Conservation (phyloP, 2,113 vertebrate genomes). For the Mellivora capensis region DNA sequence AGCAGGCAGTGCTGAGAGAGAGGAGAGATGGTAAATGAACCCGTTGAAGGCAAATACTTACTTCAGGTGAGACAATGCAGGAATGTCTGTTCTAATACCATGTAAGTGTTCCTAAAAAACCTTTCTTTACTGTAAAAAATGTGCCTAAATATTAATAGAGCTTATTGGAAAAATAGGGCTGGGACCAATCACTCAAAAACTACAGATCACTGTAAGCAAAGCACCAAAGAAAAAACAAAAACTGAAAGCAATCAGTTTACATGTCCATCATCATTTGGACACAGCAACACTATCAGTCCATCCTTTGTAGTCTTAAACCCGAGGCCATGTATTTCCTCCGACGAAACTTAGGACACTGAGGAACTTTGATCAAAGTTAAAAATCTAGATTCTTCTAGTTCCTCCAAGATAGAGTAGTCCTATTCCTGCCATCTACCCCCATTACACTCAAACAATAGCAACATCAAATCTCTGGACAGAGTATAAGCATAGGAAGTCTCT, state of each 20-base stretch:
- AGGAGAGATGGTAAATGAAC: background rate
- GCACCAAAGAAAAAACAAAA: background rate
- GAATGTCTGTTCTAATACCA: background rate
- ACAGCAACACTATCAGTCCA: background rate
- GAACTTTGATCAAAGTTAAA: background rate
- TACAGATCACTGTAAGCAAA: background rate
- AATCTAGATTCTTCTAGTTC: background rate
- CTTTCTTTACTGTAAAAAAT: background rate
- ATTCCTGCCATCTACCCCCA: background rate
- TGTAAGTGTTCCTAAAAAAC: background rate
- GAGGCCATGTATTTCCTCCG: background rate
- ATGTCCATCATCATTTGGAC: background rate
- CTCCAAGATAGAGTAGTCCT: background rate
- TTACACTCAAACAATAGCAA: background rate
- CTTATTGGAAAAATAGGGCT: background rate
- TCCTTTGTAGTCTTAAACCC: background rate
- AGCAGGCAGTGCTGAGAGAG: background rate
- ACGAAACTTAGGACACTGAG: background rate
- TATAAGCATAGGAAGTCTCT: background rate
- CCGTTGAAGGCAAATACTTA: background rate
- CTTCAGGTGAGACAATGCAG: background rate
- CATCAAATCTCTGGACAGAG: background rate
- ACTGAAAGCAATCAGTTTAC: background rate
- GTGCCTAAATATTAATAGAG: background rate
- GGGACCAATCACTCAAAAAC: background rate